These are phyloP conservation scores for Labeo rohita DNA, from an alignment of 2,113 vertebrate species.

Conservation along the genomic window DNA sequence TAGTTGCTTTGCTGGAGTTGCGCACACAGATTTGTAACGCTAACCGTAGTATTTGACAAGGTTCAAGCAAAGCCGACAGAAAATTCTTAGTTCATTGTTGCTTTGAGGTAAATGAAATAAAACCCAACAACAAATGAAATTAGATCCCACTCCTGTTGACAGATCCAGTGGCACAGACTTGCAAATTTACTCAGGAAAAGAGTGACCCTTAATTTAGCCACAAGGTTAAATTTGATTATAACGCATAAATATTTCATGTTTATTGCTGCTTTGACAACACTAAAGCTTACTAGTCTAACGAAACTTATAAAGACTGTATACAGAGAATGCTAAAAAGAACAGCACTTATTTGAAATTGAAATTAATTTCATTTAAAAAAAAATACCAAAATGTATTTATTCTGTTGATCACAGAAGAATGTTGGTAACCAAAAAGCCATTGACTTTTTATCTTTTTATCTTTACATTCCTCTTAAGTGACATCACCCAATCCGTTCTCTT, in stretches of 20 bases:
- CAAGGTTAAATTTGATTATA: neutral
- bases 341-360: neutral
- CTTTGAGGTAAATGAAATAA: neutral
- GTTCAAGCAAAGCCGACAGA: neutral
- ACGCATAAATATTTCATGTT: neutral
- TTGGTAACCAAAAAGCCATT: too few relatives aligned
- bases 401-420: neutral
- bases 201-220: neutral
- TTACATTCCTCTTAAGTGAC: neutral
- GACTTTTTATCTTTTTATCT: neutral
- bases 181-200: neutral
- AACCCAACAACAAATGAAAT: neutral
- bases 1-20: neutral
- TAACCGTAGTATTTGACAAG: neutral
- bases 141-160: neutral
- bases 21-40: neutral
- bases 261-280: neutral
- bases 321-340: neutral
- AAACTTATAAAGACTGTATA: neutral
- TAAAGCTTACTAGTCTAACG: neutral
- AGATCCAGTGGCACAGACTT: neutral
- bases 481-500: neutral
- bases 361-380: too few relatives aligned
- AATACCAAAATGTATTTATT: neutral
- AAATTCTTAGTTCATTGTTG: too few relatives aligned